phyloP scores from a whole-genome alignment of 2,888 invertebrate genomes.

The Seira musarum region DNA sequence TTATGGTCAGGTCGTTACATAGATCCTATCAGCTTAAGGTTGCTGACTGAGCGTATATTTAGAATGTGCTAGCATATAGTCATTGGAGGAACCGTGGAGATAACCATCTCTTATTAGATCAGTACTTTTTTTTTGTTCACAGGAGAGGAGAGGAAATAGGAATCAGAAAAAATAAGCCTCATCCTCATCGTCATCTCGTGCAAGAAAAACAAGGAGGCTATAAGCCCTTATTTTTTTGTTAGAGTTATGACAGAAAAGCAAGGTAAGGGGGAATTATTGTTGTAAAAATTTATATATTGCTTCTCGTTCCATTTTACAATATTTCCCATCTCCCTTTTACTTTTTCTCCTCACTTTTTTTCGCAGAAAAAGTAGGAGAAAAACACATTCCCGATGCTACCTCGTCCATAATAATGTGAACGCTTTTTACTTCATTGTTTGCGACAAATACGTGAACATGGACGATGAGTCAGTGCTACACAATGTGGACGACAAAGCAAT shows the following conservation, averaged over 20 bases:
- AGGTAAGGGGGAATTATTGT: conserved; percentile 53
- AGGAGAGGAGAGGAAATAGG: conserved; percentile 48
- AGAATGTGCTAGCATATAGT: conserved; percentile 57
- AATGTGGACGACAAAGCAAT: no score
- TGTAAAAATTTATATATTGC: conserved; percentile 31
- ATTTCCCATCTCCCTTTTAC: conserved; percentile 5
- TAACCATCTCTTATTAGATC: conserved; percentile 62
- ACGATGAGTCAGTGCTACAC: no score
- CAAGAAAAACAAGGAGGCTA: conserved; percentile 34
- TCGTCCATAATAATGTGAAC: no score
- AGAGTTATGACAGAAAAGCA: conserved; percentile 50
- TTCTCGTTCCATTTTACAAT: neutral
- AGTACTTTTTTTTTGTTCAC: conserved; percentile 43
- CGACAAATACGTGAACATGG: no score
- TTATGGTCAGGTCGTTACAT: conserved; percentile 68
- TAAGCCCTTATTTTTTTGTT: conserved; percentile 13
- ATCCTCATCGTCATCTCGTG: conserved; percentile 31
- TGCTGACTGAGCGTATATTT: conserved; percentile 66
- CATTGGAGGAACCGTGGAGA: conserved; percentile 54
- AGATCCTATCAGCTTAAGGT: conserved; percentile 67
- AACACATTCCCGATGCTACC: no score
- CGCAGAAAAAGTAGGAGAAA: no score
- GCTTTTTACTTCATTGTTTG: no score
- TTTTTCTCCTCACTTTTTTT: neutral
- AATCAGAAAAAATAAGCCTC: conserved; percentile 52